A percentile compares a stretch with the other conserved stretches of the same genome.
These are phyloP conservation scores for Crenuchus spilurus DNA, from an alignment of 2,797 vertebrate species.

Conservation along the genomic window DNA sequence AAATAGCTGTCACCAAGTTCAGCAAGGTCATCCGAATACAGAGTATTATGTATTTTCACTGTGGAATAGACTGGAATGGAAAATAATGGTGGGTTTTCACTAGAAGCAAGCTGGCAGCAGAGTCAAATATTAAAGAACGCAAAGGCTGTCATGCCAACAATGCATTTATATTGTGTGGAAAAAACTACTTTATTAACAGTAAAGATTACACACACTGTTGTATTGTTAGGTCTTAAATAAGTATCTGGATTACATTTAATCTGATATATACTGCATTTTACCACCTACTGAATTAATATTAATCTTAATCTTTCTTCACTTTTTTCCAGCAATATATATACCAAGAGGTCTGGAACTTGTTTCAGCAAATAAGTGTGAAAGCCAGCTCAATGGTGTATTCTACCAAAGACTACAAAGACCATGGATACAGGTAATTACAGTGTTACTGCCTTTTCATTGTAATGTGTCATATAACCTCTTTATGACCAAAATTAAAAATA, in stretches of 20 bases:
- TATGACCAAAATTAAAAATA: neutral
- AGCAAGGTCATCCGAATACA: neutral
- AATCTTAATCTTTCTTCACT: conserved; percentile 6
- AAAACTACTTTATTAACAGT: no score
- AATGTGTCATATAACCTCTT: no score
- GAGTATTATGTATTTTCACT: neutral
- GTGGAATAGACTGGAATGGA: neutral
- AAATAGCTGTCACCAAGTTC: neutral
- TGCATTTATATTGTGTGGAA: no score
- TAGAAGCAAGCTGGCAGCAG: no score
- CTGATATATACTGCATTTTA: neutral
- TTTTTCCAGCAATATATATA: conserved; percentile 94
- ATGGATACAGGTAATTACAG: conserved; percentile 89
- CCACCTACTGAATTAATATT: no score
- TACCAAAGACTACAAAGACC: conserved; percentile 94
- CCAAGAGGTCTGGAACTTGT: conserved; percentile 97
- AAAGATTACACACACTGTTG: no score
- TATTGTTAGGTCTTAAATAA: neutral
- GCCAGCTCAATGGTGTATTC: conserved; percentile 98
- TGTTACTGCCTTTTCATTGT: neutral
- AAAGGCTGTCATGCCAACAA: no score
- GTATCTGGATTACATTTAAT: neutral
- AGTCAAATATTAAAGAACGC: no score
- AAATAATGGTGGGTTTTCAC: no score
- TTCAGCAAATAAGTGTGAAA: conserved; percentile 99